Percentiles rank a stretch among this genome's conserved stretches.
Conservation (phyloP, 2,888 invertebrate species). For the Pecten maximus region DNA sequence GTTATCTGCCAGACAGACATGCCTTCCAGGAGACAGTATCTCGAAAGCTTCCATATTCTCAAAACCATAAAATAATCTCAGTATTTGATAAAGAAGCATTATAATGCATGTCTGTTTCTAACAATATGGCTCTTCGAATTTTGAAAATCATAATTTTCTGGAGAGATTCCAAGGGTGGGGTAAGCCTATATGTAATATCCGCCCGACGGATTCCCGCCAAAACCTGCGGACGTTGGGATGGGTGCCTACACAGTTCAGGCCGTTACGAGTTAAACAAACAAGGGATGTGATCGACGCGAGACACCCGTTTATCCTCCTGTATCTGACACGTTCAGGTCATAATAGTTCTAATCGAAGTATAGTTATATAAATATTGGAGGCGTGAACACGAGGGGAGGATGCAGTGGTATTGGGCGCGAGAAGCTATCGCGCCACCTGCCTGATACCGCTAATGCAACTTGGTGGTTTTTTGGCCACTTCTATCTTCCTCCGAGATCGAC, state of each 20-base stretch:
- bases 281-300: not conserved
- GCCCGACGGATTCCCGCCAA: constrained; percentile 8
- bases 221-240: not conserved
- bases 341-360: constrained; percentile 19
- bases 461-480: constrained; percentile 32
- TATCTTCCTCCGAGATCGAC: constrained; percentile 10
- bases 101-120: not conserved
- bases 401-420: constrained; percentile 16
- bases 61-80: not conserved
- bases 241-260: not conserved
- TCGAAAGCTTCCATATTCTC: not conserved
- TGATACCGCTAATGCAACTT: constrained; percentile 35
- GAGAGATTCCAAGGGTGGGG: not conserved
- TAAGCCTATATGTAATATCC: not conserved
- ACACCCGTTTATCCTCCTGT: constrained; percentile 13
- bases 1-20: not conserved
- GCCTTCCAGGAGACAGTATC: not conserved
- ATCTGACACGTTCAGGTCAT: constrained; percentile 33
- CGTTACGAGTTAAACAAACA: constrained; percentile 5
- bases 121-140: not conserved
- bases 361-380: constrained; percentile 29
- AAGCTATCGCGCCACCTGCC: constrained; percentile 14
- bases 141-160: not conserved
- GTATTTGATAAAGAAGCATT: not conserved
- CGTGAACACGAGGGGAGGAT: constrained; percentile 7